Percentiles rank a stretch among this genome's conserved stretches.
Conservation (phyloP, 2,113 vertebrate species). For the Litocranius walleri region DNA sequence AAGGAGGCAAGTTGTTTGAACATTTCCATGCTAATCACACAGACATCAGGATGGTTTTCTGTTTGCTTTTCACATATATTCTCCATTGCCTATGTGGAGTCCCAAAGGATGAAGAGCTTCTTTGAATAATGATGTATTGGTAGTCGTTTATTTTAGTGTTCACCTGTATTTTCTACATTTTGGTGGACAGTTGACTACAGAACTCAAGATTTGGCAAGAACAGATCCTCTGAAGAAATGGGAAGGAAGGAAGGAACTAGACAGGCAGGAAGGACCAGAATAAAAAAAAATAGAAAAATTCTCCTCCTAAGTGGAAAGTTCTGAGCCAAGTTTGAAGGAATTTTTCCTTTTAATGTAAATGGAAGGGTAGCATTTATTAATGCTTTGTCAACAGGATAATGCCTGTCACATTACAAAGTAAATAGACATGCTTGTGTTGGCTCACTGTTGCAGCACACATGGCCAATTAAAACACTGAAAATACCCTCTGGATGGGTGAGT, state of each 20-base stretch:
- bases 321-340: neutral
- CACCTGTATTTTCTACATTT: no score
- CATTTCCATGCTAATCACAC: neutral
- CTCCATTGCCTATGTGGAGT: neutral
- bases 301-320: neutral
- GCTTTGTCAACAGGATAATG: neutral
- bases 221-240: no score
- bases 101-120: neutral
- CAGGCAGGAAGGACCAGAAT: no score
- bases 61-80: neutral
- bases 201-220: no score
- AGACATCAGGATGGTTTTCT: neutral
- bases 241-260: no score
- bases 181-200: no score
- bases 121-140: no score
- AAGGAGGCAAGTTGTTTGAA: neutral
- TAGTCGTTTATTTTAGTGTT: no score
- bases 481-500: neutral
- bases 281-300: neutral
- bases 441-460: neutral
- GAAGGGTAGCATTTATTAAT: neutral
- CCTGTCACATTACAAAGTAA: neutral
- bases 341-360: neutral
- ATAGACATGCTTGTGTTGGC: neutral
- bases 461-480: neutral